These are phyloP conservation scores for Anagyrus pseudococci DNA, from an alignment of 2,888 invertebrate species.

Conservation along the genomic window DNA sequence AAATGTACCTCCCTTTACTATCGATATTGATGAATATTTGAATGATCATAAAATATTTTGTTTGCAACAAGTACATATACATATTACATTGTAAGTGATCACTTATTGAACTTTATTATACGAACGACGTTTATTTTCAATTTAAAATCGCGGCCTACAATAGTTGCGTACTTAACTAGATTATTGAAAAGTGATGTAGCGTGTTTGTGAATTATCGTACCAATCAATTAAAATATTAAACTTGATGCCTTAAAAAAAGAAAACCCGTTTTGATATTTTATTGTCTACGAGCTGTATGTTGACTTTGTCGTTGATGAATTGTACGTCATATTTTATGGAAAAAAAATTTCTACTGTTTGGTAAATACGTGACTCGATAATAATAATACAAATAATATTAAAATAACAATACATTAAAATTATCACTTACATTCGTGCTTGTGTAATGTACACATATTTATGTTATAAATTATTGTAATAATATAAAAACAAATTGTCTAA, in stretches of 20 bases:
- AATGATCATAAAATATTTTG: conserved; percentile 16
- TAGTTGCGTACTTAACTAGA: conserved; percentile 22
- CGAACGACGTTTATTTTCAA: conserved; percentile 7
- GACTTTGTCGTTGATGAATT: conserved; percentile 27
- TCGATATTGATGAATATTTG: conserved; percentile 5
- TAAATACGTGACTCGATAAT: conserved; percentile 31
- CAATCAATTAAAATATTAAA: conserved; percentile 11
- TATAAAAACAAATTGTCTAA: conserved; percentile 37
- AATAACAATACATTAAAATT: no score
- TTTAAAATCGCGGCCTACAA: conserved; percentile 15
- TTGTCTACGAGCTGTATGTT: conserved; percentile 24
- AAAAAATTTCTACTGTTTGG: conserved; percentile 32
- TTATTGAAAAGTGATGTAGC: conserved; percentile 17
- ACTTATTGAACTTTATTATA: background rate
- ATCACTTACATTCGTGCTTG: conserved; percentile 38
- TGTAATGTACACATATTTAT: conserved; percentile 40
- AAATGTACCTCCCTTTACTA: conserved; percentile 6
- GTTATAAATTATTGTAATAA: conserved; percentile 41
- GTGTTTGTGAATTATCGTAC: conserved; percentile 2
- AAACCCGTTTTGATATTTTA: conserved; percentile 21
- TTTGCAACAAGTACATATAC: conserved; percentile 7
- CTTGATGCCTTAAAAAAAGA: conserved; percentile 28
- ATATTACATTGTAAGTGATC: background rate
- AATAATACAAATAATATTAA: conserved; percentile 3
- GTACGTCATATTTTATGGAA: conserved; percentile 28